Evolutionary conservation across 2,888 invertebrate genomes (phyloP), one percentile per base, ranked within the genome.

Genomic region (Apotomis betuletana): DNA sequence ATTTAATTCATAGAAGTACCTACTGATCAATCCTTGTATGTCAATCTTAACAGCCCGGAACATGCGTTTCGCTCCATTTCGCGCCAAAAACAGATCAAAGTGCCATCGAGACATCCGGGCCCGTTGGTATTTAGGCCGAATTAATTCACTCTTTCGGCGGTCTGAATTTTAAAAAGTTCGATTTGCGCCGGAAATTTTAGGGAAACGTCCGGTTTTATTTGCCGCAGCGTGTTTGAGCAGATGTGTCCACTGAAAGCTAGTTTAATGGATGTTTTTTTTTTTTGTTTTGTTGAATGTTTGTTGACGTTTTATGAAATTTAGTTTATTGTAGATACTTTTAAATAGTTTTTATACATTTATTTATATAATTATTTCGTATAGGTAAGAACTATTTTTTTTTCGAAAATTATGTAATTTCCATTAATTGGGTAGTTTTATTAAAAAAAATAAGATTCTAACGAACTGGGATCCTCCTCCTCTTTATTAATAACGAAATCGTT

Each of bases 61-160:
- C 67, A 54, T 41, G 51, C 67, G 72, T 59, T 36, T 15, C 65
- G 67, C 67, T 67, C 85, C 87, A 85, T 87, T 89, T 87, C 86
- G 81, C 77, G 81, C 84, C 81, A 76, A 79, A 83, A 91, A 91
- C 91, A 91, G 92, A 92, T 91, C 91, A 91, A 91, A 89, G 89
- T 83, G 85, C 85, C 80, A 81, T 83, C 81, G 86, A 87, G 84
- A 87, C 89, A 87, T 87, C 87, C 88, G 86, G 85, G 76, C 77
- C 85, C 84, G 82, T 78, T 73, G 71, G 83, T 82, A 86, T 71
- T 71, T 59, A 59, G 74, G 71, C 52, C 63, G 57, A 62, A 63
- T 62, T 58, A 69, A 69, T 73, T 69, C 58, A 68, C 51, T 72
- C 63, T 59, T 63, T 69, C 55, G 54, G 38, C 55, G 58, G 63